phyloP scores from a whole-genome alignment of 2,797 vertebrate species.

The Nothura maculosa region DNA sequence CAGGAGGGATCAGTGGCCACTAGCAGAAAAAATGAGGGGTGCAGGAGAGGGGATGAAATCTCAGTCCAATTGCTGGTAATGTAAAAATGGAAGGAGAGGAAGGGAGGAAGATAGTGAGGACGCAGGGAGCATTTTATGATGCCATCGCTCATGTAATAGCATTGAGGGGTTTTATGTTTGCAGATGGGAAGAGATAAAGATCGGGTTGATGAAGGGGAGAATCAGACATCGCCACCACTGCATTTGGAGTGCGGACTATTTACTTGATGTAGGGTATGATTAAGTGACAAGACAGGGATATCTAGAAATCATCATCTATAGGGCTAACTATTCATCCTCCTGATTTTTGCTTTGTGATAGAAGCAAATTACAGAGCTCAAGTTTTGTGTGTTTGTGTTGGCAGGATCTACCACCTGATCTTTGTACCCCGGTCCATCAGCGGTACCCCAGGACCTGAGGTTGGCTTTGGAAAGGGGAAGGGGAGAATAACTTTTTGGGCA shows the following conservation, averaged over 20 bases:
- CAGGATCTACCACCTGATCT: background rate
- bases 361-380: background rate
- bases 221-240: background rate
- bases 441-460: background rate
- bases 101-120: background rate
- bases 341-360: background rate
- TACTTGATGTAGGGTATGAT: slow-evolving; percentile 23
- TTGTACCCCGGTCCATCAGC: too few species aligned
- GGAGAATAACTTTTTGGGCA: background rate
- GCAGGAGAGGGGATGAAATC: background rate
- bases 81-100: background rate
- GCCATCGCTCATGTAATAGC: background rate
- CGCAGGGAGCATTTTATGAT: background rate
- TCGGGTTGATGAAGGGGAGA: background rate
- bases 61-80: background rate
- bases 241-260: background rate
- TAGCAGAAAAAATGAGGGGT: accelerated
- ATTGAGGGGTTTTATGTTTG: background rate
- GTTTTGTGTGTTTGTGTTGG: background rate
- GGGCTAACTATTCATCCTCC: background rate
- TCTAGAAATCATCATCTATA: background rate
- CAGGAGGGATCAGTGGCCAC: background rate
- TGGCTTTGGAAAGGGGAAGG: background rate
- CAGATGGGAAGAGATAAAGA: background rate
- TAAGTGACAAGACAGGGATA: background rate